Evolutionary conservation across 92 coral and sea anemone species (phyloP), one percentile per base, ranked within the genome.

Genomic region (Parazoanthus atlanticus): DNA sequence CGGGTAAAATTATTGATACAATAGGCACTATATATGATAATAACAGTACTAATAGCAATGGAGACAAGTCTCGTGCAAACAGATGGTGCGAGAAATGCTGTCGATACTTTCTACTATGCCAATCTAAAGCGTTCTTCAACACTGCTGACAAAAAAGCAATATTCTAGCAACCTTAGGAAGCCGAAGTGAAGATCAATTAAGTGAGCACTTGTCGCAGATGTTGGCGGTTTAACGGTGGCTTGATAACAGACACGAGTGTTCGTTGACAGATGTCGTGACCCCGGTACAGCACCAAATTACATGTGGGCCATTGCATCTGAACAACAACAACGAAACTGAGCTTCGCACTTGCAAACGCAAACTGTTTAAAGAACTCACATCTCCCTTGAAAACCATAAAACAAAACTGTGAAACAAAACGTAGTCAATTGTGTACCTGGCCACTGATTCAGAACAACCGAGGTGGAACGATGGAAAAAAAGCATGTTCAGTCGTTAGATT

Each of bases 121-220:
- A 5, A 7, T 36, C 31, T 21, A 41, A 26, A 38, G 30, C 19
- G 28, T 73, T 31, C 26, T 15, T 73, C 77, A 19, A 73, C 77
- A 73, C 43, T 32, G 36, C 58, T 73, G 36, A 81, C 32, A 54
- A 19, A 61, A 29, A n/a, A 11, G 8, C 31, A 33, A 81, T 12
- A 56, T 8, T 52, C 13, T 17, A 81, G 49, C 71, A 15, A 17
- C 30, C 13, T 36, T 28, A 26, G 26, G 29, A 36, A 32, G 72
- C 47, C 47, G 19, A 32, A 81, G 85, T 32, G 40, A 16, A 19
- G 8, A 65, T 10, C 5, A 46, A 36, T 28, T 28, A 66, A 28
- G 25, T n/a, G 31, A 38, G 54, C 15, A 23, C 25, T 64, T 38
- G 56, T 23, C 43, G 23, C 86, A 84, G 78, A 84, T 84, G 87